Evolutionary conservation across 2,888 invertebrate genomes (phyloP).

Genomic region (Macrosiphum euphorbiae): DNA sequence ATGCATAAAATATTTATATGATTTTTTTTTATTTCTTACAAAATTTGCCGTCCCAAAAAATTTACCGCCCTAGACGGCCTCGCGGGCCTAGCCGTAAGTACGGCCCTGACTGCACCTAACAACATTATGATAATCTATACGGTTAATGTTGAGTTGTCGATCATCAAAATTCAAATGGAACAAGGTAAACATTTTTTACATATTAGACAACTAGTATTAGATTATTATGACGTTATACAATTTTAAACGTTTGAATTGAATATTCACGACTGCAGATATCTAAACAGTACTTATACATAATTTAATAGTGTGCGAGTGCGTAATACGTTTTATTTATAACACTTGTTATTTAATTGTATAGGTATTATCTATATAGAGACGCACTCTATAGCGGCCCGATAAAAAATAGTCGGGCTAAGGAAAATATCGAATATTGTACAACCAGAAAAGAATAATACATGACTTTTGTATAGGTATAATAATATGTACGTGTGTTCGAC

Average conservation of each 20-base stretch:
- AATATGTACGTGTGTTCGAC: slow-evolving; percentile 28
- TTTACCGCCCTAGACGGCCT: no score
- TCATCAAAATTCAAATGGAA: background rate
- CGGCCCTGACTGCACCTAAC: background rate
- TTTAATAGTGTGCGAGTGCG: background rate
- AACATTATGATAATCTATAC: background rate
- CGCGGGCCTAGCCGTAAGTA: no score
- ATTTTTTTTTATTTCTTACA: no score
- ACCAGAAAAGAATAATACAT: background rate
- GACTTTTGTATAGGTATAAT: background rate
- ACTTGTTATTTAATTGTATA: background rate
- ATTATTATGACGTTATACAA: background rate
- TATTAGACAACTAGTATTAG: background rate
- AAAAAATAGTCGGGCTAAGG: background rate
- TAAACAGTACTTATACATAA: background rate
- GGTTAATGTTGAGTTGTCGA: background rate
- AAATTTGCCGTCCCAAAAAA: no score
- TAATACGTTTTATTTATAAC: background rate
- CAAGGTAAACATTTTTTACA: background rate
- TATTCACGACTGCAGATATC: background rate
- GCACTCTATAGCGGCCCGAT: background rate
- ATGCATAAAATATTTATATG: no score
- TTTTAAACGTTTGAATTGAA: background rate
- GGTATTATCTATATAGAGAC: background rate
- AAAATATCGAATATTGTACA: slow-evolving; percentile 27